Percentiles rank a stretch among this genome's conserved stretches.
phyloP scores from a whole-genome alignment of 1,140 invertebrate genomes.

The Drosophila simulans region DNA sequence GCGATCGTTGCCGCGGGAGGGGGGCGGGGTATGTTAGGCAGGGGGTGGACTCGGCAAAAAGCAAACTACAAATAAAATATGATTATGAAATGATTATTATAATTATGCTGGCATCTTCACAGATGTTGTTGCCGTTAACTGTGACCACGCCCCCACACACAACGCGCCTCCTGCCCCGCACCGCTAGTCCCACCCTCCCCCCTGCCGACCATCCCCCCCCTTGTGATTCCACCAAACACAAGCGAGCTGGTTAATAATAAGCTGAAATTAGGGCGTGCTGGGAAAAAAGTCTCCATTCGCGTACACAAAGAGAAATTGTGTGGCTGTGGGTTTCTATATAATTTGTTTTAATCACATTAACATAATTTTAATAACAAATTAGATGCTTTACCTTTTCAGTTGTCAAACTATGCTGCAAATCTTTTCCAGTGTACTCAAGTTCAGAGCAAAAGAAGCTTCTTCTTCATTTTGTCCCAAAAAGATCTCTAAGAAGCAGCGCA shows the following conservation, averaged over 20 bases:
- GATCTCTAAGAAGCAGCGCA: conserved; percentile 30
- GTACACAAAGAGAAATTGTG: conserved; percentile 15
- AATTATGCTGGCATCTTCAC: conserved; percentile 82
- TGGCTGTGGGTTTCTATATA: not conserved
- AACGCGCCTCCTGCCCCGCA: not conserved
- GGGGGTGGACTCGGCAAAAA: conserved; percentile 47
- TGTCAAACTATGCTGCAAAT: too few relatives aligned
- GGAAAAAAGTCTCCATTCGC: conserved; percentile 10
- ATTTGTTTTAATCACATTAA: too few relatives aligned
- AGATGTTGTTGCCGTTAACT: conserved; percentile 83
- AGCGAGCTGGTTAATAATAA: conserved; percentile 78
- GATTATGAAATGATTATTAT: conserved; percentile 84
- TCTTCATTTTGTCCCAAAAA: conserved; percentile 14
- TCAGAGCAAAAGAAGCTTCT: conserved; percentile 6
- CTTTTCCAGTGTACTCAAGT: conserved; percentile 8
- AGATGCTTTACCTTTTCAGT: too few relatives aligned
- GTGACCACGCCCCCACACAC: conserved; percentile 59
- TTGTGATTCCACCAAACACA: conserved; percentile 4
- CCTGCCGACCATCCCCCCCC: conserved; percentile 1
- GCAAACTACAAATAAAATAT: conserved; percentile 79
- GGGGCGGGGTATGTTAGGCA: conserved; percentile 20
- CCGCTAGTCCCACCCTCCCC: not conserved
- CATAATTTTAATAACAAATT: too few relatives aligned
- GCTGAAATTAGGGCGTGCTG: conserved; percentile 72
- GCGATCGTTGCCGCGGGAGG: conserved; percentile 3